These are phyloP conservation scores for Ceyx erithaca DNA, from an alignment of 2,797 vertebrate genomes.

Conservation along the genomic window DNA sequence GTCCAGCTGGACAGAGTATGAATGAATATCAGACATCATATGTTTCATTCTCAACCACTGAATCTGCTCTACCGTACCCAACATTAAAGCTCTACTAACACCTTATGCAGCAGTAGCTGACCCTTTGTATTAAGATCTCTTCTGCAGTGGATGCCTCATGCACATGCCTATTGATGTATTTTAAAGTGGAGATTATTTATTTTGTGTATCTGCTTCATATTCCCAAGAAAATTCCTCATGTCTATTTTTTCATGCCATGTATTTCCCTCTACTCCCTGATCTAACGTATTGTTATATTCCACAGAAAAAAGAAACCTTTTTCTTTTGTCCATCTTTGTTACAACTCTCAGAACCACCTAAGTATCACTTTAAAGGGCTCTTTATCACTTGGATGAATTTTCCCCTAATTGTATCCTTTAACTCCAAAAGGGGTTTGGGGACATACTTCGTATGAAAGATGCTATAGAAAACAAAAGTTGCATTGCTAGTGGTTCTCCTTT, in stretches of 20 bases:
- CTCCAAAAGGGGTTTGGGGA: neutral
- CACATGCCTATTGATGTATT: constrained; percentile 37
- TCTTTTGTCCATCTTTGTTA: neutral
- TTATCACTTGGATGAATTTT: neutral
- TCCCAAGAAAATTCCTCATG: neutral
- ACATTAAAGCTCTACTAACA: neutral
- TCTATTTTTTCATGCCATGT: neutral
- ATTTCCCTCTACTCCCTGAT: neutral
- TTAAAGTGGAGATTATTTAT: constrained; percentile 28
- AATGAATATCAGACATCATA: neutral
- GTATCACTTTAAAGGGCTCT: neutral
- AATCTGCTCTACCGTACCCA: neutral
- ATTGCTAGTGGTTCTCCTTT: neutral
- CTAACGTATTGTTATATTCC: neutral
- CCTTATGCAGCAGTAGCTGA: constrained; percentile 16
- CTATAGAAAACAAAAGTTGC: constrained; percentile 24
- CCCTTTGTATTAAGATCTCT: constrained; percentile 38
- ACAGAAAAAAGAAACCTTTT: neutral
- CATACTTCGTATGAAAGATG: neutral
- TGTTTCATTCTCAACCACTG: neutral
- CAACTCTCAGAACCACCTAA: neutral
- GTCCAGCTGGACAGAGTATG: neutral
- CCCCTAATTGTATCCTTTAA: neutral
- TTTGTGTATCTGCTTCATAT: neutral
- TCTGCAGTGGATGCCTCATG: neutral